Evolutionary conservation across 2,888 invertebrate species (phyloP).

Genomic region (Ethmia dodecea): DNA sequence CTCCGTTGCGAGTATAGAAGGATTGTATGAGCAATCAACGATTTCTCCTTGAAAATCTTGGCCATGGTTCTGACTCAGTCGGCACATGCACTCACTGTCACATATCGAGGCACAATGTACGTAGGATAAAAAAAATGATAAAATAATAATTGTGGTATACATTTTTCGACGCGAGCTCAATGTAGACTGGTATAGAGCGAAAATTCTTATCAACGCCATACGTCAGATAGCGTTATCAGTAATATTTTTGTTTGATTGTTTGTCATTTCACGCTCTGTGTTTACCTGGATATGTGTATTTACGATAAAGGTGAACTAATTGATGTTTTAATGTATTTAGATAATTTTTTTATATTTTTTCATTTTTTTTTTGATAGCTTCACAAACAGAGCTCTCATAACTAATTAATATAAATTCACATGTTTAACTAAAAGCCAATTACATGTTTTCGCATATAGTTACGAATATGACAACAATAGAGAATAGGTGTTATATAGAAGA

Average conservation of each 20-base stretch:
- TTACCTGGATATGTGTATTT: no score
- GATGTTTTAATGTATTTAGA: no score
- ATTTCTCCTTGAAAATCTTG: conserved; percentile 40
- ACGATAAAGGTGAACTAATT: no score
- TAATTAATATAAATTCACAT: no score
- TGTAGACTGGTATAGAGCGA: conserved; percentile 12
- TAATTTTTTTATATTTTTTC: no score
- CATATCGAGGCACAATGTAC: conserved; percentile 41
- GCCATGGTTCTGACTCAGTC: conserved; percentile 27
- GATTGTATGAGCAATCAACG: conserved; percentile 41
- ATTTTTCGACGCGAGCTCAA: not conserved
- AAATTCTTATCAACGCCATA: conserved; percentile 28
- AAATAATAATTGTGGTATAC: conserved; percentile 5
- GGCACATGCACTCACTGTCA: conserved; percentile 43
- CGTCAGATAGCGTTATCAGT: conserved; percentile 39
- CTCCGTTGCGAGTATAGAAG: conserved; percentile 26
- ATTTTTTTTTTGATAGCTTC: no score
- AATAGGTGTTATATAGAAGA: no score
- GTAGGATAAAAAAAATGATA: conserved; percentile 15
- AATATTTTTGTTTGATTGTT: conserved; percentile 40
- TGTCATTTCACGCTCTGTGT: conserved; percentile 56
- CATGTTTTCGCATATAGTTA: no score
- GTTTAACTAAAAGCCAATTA: no score
- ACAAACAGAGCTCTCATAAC: no score
- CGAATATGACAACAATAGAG: no score